These are phyloP conservation scores for Heliocidaris tuberculata DNA, from an alignment of 35 echinoderm and acorn worm genomes.

Conservation along the genomic window DNA sequence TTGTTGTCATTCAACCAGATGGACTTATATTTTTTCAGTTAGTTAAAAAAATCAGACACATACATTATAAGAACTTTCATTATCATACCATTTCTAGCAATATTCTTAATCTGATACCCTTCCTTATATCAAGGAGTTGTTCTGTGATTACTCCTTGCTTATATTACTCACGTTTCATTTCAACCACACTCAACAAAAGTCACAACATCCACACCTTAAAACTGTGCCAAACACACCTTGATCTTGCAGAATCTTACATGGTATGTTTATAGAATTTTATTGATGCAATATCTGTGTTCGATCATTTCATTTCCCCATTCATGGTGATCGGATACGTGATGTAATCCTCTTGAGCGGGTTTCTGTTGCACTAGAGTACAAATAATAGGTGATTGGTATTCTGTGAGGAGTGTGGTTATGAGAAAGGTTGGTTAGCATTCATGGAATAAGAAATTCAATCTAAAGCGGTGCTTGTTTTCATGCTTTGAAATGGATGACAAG, in stretches of 20 bases:
- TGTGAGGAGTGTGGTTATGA: neutral
- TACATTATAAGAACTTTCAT: no score
- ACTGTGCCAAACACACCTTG: neutral
- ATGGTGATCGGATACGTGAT: neutral
- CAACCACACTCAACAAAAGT: neutral
- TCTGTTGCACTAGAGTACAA: neutral
- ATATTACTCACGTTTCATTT: neutral
- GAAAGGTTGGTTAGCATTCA: neutral
- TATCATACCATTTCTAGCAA: no score
- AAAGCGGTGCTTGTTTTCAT: neutral
- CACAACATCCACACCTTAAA: neutral
- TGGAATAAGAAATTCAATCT: neutral
- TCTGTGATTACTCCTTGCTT: no score
- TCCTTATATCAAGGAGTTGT: no score
- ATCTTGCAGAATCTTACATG: neutral
- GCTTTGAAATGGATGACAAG: neutral
- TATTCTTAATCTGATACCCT: no score
- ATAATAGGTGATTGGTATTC: neutral
- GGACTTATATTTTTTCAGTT: no score
- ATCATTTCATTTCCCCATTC: slow-evolving; percentile 3
- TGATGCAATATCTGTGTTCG: neutral
- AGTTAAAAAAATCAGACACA: no score
- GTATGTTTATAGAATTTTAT: neutral
- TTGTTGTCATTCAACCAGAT: no score
- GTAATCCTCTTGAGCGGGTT: neutral